phyloP scores from a whole-genome alignment of 2,797 vertebrate species.

The Sebastes wilsoni region DNA sequence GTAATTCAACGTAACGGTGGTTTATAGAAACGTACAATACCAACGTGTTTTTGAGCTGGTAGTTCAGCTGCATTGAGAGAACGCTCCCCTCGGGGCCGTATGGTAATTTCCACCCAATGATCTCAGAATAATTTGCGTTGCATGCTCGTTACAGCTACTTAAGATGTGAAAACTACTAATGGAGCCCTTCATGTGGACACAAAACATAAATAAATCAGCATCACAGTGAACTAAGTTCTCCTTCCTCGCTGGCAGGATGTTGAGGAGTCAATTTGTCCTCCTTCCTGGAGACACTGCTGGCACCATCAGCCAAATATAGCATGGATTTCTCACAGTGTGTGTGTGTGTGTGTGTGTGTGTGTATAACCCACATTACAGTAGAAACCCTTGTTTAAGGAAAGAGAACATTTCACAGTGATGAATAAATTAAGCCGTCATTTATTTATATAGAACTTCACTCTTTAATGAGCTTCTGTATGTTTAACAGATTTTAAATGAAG shows the following conservation, averaged over 20 bases:
- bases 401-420: background rate
- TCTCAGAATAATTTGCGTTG: background rate
- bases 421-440: slow-evolving; percentile 4
- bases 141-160: background rate
- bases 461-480: background rate
- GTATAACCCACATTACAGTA: background rate
- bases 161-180: background rate
- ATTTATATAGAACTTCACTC: background rate
- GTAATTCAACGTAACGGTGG: too few relatives aligned
- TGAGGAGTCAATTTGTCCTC: slow-evolving; percentile 11
- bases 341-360: background rate
- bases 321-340: background rate
- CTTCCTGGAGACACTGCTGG: slow-evolving; percentile 23
- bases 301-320: slow-evolving; percentile 31
- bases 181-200: background rate
- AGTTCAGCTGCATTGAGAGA: background rate
- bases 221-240: background rate
- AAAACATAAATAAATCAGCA: background rate
- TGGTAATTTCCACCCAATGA: background rate
- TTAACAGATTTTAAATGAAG: background rate
- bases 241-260: slow-evolving; percentile 7
- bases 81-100: background rate
- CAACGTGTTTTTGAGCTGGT: too few relatives aligned
- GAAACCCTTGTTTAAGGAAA: background rate
- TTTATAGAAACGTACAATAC: too few relatives aligned